These are phyloP conservation scores for Hydropsyche tenuis DNA, from an alignment of 1,140 invertebrate species.

Conservation along the genomic window DNA sequence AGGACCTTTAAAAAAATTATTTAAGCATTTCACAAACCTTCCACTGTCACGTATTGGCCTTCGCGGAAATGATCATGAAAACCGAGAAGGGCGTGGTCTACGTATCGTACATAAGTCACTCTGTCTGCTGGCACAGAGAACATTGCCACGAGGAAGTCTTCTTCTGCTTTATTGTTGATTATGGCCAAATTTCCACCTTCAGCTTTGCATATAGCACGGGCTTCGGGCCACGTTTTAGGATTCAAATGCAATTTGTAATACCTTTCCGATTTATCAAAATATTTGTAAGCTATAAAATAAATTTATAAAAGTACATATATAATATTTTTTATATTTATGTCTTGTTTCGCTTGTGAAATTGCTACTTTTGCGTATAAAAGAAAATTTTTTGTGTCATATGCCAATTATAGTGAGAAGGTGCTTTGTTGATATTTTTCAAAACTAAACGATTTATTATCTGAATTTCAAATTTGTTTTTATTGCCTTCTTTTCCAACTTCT, in stretches of 20 bases:
- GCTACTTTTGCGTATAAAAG: no score
- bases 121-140: conserved; percentile 5
- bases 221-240: conserved; percentile 35
- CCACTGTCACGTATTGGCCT: neutral
- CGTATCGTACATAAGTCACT: neutral
- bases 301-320: neutral
- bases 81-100: neutral
- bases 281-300: conserved; percentile 2
- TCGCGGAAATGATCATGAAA: conserved; percentile 15
- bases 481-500: no score
- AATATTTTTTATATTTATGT: neutral
- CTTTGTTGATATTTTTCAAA: no score
- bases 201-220: conserved; percentile 29
- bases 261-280: neutral
- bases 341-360: no score
- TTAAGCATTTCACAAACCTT: neutral
- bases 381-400: no score
- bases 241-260: conserved; percentile 9
- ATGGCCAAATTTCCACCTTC: conserved; percentile 45
- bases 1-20: no score
- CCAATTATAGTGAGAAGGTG: no score
- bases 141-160: neutral
- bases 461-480: no score
- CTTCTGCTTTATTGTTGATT: conserved; percentile 41
- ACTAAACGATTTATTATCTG: no score